Conservation (phyloP, 1,140 invertebrate genomes). For the Dreissena polymorpha region DNA sequence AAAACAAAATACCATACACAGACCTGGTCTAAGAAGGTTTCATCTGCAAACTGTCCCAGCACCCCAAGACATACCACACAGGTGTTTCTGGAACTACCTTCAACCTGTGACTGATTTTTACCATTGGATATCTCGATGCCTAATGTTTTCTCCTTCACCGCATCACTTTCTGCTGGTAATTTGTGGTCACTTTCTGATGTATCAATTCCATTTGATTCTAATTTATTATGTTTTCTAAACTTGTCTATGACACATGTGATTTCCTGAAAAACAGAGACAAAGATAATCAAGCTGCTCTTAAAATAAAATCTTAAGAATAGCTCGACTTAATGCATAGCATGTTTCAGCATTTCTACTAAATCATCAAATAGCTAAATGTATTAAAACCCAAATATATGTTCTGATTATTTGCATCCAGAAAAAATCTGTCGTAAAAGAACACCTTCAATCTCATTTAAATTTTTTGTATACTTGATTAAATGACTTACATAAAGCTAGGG, state of each 20-base stretch:
- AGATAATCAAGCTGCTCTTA: background rate
- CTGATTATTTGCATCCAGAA: too few relatives aligned
- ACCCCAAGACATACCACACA: constrained; percentile 69
- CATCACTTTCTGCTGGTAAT: constrained; percentile 7
- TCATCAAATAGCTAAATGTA: too few relatives aligned
- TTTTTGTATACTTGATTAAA: too few relatives aligned
- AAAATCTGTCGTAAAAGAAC: too few relatives aligned
- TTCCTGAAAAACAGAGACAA: background rate
- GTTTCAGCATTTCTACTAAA: too few relatives aligned
- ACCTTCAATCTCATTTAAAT: too few relatives aligned
- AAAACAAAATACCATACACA: too few relatives aligned
- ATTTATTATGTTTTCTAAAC: background rate
- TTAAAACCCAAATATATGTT: too few relatives aligned
- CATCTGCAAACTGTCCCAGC: constrained; percentile 61
- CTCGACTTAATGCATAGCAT: too few relatives aligned
- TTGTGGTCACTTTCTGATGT: background rate
- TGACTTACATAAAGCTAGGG: too few relatives aligned
- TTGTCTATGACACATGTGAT: background rate
- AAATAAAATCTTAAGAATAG: too few relatives aligned
- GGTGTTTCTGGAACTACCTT: background rate
- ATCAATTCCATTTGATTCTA: constrained; percentile 1
- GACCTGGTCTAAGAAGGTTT: constrained; percentile 62
- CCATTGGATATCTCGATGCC: background rate
- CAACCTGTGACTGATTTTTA: background rate
- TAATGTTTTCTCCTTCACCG: too few relatives aligned